Conservation (phyloP, 2,113 vertebrate species). For the Platanista minor region DNA sequence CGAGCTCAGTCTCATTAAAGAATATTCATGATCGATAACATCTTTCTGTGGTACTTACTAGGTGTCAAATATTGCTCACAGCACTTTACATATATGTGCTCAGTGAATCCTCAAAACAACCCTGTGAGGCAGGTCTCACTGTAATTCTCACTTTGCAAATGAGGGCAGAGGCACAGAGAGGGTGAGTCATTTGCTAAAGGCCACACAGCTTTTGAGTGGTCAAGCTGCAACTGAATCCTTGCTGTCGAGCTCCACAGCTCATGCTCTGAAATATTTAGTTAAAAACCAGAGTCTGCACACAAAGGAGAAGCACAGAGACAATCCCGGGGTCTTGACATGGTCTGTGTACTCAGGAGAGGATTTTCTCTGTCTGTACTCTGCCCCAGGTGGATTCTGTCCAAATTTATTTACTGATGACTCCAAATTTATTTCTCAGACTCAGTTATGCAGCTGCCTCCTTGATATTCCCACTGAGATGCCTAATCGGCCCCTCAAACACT, state of each 20-base stretch:
- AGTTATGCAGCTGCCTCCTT: too few species aligned
- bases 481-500: background rate
- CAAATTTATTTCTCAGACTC: background rate
- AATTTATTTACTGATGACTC: too few species aligned
- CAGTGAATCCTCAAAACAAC: background rate
- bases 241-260: background rate
- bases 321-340: background rate
- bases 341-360: background rate
- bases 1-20: background rate
- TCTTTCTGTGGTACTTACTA: background rate
- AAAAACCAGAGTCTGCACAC: background rate
- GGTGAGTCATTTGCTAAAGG: background rate
- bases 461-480: background rate
- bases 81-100: background rate
- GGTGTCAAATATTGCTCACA: background rate
- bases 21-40: background rate
- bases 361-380: background rate
- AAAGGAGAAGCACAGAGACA: background rate
- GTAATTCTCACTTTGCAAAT: conserved; percentile 28
- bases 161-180: conserved; percentile 21
- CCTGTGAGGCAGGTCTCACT: conserved; percentile 14
- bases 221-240: background rate
- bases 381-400: background rate
- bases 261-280: background rate
- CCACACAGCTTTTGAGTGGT: background rate